Conservation (phyloP, 1,140 invertebrate species). For the Dendroctonus ponderosae region DNA sequence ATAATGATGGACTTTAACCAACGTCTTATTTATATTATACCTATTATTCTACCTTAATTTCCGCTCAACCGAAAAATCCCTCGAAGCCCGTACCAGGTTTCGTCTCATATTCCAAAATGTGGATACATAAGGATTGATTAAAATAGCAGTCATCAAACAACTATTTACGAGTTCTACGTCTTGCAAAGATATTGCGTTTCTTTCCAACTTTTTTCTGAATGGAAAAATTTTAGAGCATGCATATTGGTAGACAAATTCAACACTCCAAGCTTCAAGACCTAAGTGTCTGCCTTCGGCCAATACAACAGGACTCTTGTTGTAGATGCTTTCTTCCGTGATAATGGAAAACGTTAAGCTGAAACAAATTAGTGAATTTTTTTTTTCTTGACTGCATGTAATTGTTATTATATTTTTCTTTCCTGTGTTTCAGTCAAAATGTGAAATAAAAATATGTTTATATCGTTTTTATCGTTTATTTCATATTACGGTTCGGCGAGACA, state of each 20-base stretch:
- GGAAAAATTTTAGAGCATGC: slow-evolving; percentile 65
- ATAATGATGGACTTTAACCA: too few relatives aligned
- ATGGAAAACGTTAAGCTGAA: slow-evolving; percentile 84
- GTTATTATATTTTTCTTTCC: too few relatives aligned
- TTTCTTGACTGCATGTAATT: too few relatives aligned
- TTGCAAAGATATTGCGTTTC: slow-evolving; percentile 51
- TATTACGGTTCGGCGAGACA: too few relatives aligned
- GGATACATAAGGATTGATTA: slow-evolving; percentile 81
- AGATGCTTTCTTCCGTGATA: slow-evolving; percentile 71
- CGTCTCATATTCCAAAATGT: slow-evolving; percentile 87
- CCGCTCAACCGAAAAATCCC: slow-evolving; percentile 70
- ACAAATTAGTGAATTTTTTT: too few relatives aligned
- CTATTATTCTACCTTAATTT: slow-evolving; percentile 44
- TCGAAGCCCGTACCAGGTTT: slow-evolving; percentile 62
- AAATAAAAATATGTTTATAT: too few relatives aligned
- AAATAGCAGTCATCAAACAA: slow-evolving; percentile 69
- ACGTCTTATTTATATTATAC: too few relatives aligned
- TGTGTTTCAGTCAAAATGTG: too few relatives aligned
- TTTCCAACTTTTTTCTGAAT: slow-evolving; percentile 52
- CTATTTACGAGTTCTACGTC: slow-evolving; percentile 61
- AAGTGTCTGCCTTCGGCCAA: slow-evolving; percentile 78
- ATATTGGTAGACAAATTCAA: slow-evolving; percentile 80
- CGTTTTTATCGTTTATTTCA: too few relatives aligned
- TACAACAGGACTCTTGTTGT: slow-evolving; percentile 83
- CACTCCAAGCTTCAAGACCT: slow-evolving; percentile 88